Conservation (phyloP, 1,140 invertebrate genomes). For the Drosophila equinoxialis region DNA sequence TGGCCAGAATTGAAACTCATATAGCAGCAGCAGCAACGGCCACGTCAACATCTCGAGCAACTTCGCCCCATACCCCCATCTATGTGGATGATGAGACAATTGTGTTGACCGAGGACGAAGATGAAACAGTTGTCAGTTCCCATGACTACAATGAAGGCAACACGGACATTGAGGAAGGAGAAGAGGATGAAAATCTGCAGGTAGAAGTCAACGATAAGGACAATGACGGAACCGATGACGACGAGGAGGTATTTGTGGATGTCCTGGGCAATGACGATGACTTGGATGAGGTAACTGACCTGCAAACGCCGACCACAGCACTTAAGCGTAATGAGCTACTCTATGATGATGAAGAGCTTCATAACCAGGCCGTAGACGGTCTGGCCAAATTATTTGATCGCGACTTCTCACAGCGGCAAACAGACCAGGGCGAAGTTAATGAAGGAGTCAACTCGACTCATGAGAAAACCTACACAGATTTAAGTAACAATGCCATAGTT, state of each 20-base stretch:
- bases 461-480: conserved; percentile 84
- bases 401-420: conserved; percentile 51
- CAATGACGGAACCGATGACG: conserved; percentile 42
- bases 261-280: conserved; percentile 51
- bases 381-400: conserved; percentile 75
- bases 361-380: conserved; percentile 75
- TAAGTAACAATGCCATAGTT: conserved; percentile 73
- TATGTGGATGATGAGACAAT: conserved; percentile 79
- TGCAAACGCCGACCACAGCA: conserved; percentile 48
- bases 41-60: no score
- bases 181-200: conserved; percentile 39
- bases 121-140: conserved; percentile 82
- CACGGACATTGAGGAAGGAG: conserved; percentile 58
- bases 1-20: conserved; percentile 8
- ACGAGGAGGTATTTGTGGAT: conserved; percentile 47
- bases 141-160: conserved; percentile 74
- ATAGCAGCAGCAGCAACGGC: no score
- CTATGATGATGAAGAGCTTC: conserved; percentile 78
- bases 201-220: conserved; percentile 33
- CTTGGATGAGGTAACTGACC: conserved; percentile 22
- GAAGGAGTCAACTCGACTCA: conserved; percentile 5
- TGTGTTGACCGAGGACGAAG: conserved; percentile 82
- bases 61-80: conserved; percentile 37
- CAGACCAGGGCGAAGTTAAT: conserved; percentile 11
- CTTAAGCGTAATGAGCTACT: conserved; percentile 71